phyloP scores from a whole-genome alignment of 2,113 vertebrate species.

The Centropus unirufus region DNA sequence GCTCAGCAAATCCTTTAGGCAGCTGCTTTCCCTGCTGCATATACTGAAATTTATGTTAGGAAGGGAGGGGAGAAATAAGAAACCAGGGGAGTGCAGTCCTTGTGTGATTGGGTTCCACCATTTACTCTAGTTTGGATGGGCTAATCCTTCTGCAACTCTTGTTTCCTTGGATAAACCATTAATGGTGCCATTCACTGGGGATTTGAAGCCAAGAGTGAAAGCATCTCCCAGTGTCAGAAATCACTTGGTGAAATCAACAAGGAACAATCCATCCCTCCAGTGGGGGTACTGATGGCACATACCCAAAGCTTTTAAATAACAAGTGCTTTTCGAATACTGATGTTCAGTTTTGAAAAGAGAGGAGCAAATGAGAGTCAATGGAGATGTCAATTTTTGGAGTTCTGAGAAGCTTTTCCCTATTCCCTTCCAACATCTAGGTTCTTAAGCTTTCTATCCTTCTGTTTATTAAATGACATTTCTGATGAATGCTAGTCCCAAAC shows the following conservation, averaged over 20 bases:
- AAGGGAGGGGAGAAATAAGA: not conserved
- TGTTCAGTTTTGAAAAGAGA: not conserved
- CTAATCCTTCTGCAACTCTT: not conserved
- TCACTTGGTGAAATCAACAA: not conserved
- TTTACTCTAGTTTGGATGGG: not conserved
- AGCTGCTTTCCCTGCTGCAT: constrained; percentile 14
- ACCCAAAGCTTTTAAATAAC: not conserved
- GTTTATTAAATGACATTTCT: not conserved
- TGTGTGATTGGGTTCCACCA: not conserved
- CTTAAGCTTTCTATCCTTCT: not conserved
- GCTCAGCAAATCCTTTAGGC: constrained; percentile 50
- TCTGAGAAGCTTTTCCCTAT: not conserved
- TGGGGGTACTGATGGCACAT: not conserved
- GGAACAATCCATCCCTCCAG: not conserved
- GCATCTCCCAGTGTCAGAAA: not conserved
- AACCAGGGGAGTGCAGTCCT: not conserved
- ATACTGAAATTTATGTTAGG: constrained; percentile 33
- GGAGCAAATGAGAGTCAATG: not conserved
- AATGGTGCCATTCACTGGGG: not conserved
- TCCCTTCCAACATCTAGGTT: not conserved
- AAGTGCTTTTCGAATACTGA: not conserved
- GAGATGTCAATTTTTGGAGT: not conserved
- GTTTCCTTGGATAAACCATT: not conserved
- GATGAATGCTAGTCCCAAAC: not conserved
- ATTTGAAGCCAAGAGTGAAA: not conserved